Conservation (phyloP, 92 coral and sea anemone species). For the Epizoanthus scotinus region DNA sequence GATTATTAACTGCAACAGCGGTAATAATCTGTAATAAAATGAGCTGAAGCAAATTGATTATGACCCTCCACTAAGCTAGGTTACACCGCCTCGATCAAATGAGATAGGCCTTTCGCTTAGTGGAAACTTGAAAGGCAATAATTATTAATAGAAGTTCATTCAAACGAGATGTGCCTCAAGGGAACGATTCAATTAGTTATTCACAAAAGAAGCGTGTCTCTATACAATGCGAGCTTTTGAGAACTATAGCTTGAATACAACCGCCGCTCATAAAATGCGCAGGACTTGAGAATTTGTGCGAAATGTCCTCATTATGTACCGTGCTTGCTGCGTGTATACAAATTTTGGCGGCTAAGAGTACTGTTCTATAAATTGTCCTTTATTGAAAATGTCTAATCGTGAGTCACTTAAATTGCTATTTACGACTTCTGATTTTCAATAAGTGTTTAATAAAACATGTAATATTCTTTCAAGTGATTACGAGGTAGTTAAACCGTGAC, state of each 20-base stretch:
- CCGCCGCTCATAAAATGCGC: conserved; percentile 31
- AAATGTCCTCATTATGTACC: background rate
- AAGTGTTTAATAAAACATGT: conserved; percentile 37
- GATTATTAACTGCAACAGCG: conserved; percentile 6
- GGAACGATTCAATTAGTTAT: conserved; percentile 24
- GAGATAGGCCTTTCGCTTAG: background rate
- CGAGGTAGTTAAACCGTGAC: conserved; percentile 15
- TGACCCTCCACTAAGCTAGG: background rate
- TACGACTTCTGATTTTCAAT: conserved; percentile 13
- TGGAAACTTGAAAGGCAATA: conserved; percentile 26
- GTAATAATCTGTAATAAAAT: conserved; percentile 8
- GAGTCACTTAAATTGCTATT: conserved; percentile 2
- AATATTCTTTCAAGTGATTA: conserved; percentile 27
- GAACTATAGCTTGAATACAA: conserved; percentile 1
- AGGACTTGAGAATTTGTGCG: background rate
- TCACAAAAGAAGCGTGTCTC: conserved; percentile 40
- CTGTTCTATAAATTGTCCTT: background rate
- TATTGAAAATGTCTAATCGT: background rate
- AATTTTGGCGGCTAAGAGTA: background rate
- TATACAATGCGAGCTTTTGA: background rate
- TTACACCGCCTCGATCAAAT: conserved; percentile 22
- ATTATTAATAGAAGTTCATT: conserved; percentile 30
- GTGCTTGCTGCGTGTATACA: background rate
- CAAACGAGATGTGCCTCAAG: conserved; percentile 16
- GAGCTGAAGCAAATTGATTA: conserved; percentile 11